A percentile compares a stretch with the other conserved stretches of the same genome.
phyloP scores from a whole-genome alignment of 2,888 invertebrate genomes.

The Rambutsinella grinnellia region DNA sequence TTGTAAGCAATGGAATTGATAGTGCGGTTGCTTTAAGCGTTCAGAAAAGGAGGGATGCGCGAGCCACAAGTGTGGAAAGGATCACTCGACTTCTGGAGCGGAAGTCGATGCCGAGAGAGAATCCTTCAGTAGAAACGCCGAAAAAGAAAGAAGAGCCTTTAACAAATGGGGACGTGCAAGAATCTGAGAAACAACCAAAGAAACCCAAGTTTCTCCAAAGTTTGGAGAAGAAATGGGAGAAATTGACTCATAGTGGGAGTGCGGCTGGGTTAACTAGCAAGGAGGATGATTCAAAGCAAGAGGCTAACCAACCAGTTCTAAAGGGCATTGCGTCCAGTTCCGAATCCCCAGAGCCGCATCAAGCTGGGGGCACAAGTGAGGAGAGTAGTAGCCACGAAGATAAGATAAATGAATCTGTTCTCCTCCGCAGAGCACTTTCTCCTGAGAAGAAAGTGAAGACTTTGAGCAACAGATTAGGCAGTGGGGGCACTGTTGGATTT shows the following conservation, averaged over 20 bases:
- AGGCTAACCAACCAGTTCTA: too few species aligned
- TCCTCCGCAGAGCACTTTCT: conserved; percentile 62
- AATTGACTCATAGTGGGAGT: conserved; percentile 69
- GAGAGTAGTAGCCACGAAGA: conserved; percentile 37
- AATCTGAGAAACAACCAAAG: conserved; percentile 23
- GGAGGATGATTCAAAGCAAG: too few species aligned
- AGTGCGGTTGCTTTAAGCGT: not conserved
- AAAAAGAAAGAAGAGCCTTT: too few species aligned
- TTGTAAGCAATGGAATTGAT: not conserved
- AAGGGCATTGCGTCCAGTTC: not conserved
- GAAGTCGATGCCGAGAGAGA: conserved; percentile 57
- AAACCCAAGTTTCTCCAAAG: conserved; percentile 78
- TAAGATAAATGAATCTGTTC: conserved; percentile 58
- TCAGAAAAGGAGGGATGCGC: conserved; percentile 25
- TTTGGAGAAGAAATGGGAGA: conserved; percentile 80
- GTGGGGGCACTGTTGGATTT: conserved; percentile 78
- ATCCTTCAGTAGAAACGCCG: not conserved
- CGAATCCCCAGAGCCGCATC: conserved; percentile 13
- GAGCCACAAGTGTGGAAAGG: conserved; percentile 63
- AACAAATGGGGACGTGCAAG: not conserved
- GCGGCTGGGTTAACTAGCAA: too few species aligned
- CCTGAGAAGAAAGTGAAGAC: conserved; percentile 61
- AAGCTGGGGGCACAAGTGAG: conserved; percentile 20
- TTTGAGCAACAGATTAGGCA: conserved; percentile 30
- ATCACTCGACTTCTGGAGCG: conserved; percentile 62